Conservation (phyloP, 92 coral and sea anemone genomes). For the Zoanthus sociatus region DNA sequence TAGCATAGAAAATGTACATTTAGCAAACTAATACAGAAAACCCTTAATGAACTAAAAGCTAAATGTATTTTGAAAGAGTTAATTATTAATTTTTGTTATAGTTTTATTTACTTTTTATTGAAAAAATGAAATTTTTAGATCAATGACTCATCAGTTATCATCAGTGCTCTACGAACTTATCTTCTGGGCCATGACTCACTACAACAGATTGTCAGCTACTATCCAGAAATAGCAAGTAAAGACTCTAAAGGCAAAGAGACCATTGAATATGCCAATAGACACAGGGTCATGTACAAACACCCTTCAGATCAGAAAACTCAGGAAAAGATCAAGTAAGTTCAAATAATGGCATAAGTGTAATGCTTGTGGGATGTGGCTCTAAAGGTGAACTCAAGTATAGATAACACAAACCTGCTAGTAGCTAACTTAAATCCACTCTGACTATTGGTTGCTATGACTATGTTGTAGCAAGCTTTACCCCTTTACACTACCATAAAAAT, state of each 20-base stretch:
- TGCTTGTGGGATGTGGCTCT: no score
- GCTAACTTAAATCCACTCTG: no score
- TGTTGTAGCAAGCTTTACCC: no score
- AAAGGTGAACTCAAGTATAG: no score
- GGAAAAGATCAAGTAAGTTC: conserved; percentile 81
- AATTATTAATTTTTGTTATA: not conserved
- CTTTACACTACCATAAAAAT: no score
- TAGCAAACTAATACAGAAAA: no score
- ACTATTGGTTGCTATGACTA: no score
- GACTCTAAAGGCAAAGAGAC: conserved; percentile 82
- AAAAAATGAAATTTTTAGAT: conserved; percentile 51
- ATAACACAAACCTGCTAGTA: no score
- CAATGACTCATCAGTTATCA: conserved; percentile 94
- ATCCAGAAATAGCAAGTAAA: conserved; percentile 86
- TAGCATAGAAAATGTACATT: no score
- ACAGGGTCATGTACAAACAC: conserved; percentile 84
- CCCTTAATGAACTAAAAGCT: no score
- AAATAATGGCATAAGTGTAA: no score
- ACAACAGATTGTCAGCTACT: conserved; percentile 76
- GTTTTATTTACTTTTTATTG: not conserved
- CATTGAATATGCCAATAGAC: conserved; percentile 81
- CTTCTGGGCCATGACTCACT: conserved; percentile 79
- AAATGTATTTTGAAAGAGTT: no score
- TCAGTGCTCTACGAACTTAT: conserved; percentile 82
- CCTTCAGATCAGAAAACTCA: conserved; percentile 73